These are phyloP conservation scores for Odontamblyopus lacepedii DNA, from an alignment of 2,797 vertebrate species.

Conservation along the genomic window DNA sequence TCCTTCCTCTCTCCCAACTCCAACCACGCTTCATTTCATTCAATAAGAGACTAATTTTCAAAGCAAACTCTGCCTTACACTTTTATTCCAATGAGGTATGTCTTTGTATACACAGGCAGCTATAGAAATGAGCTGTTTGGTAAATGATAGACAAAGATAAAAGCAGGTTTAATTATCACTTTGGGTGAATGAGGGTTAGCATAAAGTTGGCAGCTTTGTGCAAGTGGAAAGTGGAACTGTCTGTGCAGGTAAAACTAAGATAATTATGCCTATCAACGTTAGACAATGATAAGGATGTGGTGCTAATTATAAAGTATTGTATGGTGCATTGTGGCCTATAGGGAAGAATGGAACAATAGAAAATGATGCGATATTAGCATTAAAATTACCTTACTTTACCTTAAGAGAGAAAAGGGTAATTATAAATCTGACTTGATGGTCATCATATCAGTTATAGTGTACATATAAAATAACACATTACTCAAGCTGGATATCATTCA, in stretches of 20 bases:
- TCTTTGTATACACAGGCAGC: conserved; percentile 38
- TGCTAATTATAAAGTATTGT: neutral
- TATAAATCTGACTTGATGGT: too few relatives aligned
- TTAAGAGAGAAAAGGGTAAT: too few relatives aligned
- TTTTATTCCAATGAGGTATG: conserved; percentile 51
- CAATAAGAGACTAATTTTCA: conserved; percentile 72
- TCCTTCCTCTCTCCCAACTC: conserved; percentile 49
- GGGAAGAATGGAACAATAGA: neutral
- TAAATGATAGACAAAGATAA: conserved; percentile 16
- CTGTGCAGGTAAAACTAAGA: neutral
- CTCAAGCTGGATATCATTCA: neutral
- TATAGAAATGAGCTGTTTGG: conserved; percentile 29
- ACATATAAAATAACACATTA: neutral
- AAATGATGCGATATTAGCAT: neutral
- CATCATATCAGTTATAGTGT: too few relatives aligned
- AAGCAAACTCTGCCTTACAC: conserved; percentile 58
- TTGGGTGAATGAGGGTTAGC: conserved; percentile 1
- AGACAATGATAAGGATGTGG: neutral
- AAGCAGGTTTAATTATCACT: conserved; percentile 12
- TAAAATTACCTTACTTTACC: neutral
- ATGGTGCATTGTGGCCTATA: neutral
- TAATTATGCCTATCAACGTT: neutral
- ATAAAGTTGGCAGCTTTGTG: conserved; percentile 12
- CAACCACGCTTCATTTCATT: conserved; percentile 67
- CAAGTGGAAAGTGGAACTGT: neutral